Evolutionary conservation across 2,888 invertebrate species (phyloP), one percentile per base, ranked within the genome.

Genomic region (Magallana nippona): DNA sequence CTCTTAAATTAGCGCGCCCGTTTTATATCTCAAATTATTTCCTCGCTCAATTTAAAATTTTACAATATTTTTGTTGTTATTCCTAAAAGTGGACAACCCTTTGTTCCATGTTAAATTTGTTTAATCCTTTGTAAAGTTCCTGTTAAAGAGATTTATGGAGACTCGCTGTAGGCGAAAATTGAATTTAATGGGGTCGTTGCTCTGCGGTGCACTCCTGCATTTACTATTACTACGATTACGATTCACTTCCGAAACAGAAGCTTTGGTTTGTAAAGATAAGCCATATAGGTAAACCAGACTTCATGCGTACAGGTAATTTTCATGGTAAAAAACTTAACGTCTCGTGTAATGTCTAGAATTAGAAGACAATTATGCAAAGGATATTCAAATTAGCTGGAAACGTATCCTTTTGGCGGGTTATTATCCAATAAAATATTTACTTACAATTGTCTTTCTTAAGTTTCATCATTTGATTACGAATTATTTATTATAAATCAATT

Each of bases 201-300:
- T 27, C 71, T 27, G 32, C 71, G 71, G 71, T 71, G 22, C 71
- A 13, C 27, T 71, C 27, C 3, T 71, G 27, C 15, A 27, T 71
- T 71, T 71, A 71, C 71, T 71, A 71, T 27, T 71, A 71, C 71
- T 71, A 71, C 71, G 10, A 71, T 27, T 71, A 71, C 27, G 71
- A 15, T 27, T 15, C 71, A 71, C 27, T 22, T 71, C 71, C 71
- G 71, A 71, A 71, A 71, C 71, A 71, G 71, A 71, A 71, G 32
- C 32, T 22, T 27, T 71, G 15, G 22, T 71, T 22, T 71, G 27
- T 71, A 71, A 13, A 71, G 71, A 71, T 71, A 71, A 27, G 71
- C 22, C 15, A 71, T 22, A 71, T 71, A 71, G 22, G 71, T 71
- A 71, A 71, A 71, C 71, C 71, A 3, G 11, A 22, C 5, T 71